phyloP scores from a whole-genome alignment of 2,797 vertebrate genomes.

The Chiloscyllium punctatum region DNA sequence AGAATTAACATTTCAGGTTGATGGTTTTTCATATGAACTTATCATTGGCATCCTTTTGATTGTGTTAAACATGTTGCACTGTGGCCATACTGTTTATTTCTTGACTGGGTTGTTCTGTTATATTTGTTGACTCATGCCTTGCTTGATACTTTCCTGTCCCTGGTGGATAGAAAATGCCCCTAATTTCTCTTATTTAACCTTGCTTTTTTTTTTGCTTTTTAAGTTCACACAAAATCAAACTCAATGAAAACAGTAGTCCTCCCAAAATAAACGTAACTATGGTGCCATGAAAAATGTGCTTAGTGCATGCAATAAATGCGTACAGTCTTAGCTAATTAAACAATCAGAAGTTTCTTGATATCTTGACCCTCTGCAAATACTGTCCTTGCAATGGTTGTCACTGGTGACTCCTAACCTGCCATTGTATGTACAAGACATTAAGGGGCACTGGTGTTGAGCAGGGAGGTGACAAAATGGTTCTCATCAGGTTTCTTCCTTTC shows the following conservation, averaged over 20 bases:
- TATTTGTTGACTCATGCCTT: no score
- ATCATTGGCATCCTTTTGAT: no score
- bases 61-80: no score
- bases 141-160: no score
- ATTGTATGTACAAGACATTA: background rate
- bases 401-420: background rate
- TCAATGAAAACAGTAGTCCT: background rate
- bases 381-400: background rate
- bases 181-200: background rate
- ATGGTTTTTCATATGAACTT: no score
- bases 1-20: no score
- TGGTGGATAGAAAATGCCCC: no score
- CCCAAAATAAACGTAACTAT: background rate
- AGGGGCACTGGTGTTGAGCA: rapidly evolving
- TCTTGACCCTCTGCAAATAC: background rate
- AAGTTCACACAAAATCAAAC: background rate
- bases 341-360: background rate
- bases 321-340: background rate
- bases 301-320: background rate
- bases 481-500: background rate
- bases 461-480: background rate
- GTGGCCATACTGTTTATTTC: no score
- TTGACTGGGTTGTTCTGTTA: no score
- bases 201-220: background rate
- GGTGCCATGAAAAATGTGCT: background rate